phyloP scores from a whole-genome alignment of 2,113 vertebrate species.

The Hypanus sabinus region DNA sequence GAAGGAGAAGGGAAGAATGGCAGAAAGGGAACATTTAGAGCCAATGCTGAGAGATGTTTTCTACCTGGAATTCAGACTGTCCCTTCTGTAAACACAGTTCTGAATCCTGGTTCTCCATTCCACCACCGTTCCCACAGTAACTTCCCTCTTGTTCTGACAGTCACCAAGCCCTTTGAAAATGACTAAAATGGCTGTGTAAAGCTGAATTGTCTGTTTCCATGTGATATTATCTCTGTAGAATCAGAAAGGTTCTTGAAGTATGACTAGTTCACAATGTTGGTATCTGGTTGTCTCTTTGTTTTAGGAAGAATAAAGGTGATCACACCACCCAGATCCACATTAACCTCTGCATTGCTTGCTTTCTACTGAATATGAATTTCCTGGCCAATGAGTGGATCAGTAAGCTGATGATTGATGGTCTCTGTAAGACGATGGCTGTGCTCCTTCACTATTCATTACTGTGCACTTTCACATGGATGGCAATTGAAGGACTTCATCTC shows the following conservation, averaged over 20 bases:
- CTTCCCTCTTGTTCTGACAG: no score
- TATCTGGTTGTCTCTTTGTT: neutral
- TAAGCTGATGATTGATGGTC: accelerated
- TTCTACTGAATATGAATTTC: conserved; percentile 64
- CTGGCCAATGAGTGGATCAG: neutral
- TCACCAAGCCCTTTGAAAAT: neutral
- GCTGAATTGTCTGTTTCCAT: neutral
- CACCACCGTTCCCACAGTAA: no score
- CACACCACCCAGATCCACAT: conserved; percentile 58
- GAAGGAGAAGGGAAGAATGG: no score
- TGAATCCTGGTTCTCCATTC: no score
- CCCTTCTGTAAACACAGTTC: no score
- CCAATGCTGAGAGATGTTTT: no score
- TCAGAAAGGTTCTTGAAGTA: neutral
- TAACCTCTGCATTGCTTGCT: conserved; percentile 60
- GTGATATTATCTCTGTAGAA: neutral
- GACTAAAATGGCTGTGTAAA: neutral
- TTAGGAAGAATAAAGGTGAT: conserved; percentile 54
- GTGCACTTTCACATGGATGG: conserved; percentile 71
- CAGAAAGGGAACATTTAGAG: no score
- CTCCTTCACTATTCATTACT: conserved; percentile 69
- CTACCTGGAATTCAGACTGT: no score
- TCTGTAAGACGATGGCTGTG: conserved; percentile 56
- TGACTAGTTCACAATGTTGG: neutral
- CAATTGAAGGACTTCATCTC: conserved; percentile 64